These are phyloP conservation scores for Germaria angustata DNA, from an alignment of 2,888 invertebrate species.

Conservation along the genomic window DNA sequence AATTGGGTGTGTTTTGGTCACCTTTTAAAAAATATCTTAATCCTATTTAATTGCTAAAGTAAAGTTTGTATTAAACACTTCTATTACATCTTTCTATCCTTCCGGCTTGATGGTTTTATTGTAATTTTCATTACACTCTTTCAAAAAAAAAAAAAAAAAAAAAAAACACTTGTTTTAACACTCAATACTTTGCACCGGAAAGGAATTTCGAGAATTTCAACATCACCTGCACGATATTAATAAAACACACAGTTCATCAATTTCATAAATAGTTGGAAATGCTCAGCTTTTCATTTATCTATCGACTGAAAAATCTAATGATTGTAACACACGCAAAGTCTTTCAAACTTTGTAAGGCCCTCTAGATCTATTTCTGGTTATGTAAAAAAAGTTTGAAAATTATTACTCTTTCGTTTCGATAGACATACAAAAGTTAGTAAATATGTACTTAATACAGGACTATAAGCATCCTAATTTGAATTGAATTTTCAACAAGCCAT, in stretches of 20 bases:
- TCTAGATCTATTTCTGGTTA: too few species aligned
- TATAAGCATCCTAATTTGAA: too few species aligned
- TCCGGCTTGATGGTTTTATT: conserved; percentile 18
- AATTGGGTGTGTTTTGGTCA: conserved; percentile 9
- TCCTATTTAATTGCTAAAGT: conserved; percentile 28
- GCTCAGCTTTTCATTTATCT: too few species aligned
- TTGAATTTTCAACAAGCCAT: too few species aligned
- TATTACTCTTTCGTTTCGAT: too few species aligned
- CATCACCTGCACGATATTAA: conserved; percentile 10
- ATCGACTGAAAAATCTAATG: too few species aligned
- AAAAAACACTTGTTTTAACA: neutral
- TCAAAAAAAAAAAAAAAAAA: too few species aligned
- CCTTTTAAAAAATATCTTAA: neutral
- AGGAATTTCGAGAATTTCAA: neutral
- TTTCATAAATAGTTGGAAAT: neutral
- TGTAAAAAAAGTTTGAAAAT: too few species aligned
- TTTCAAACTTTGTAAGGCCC: too few species aligned
- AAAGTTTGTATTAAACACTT: neutral
- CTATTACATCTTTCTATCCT: neutral
- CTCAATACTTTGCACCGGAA: conserved; percentile 34
- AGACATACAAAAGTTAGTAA: too few species aligned
- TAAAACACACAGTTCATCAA: conserved; percentile 7
- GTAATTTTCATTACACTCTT: conserved; percentile 33
- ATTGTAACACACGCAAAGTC: too few species aligned
- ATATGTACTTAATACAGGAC: too few species aligned